Base-by-base conservation (phyloP, 92 coral and sea anemone genomes). In the Porites cylindrica region DNA sequence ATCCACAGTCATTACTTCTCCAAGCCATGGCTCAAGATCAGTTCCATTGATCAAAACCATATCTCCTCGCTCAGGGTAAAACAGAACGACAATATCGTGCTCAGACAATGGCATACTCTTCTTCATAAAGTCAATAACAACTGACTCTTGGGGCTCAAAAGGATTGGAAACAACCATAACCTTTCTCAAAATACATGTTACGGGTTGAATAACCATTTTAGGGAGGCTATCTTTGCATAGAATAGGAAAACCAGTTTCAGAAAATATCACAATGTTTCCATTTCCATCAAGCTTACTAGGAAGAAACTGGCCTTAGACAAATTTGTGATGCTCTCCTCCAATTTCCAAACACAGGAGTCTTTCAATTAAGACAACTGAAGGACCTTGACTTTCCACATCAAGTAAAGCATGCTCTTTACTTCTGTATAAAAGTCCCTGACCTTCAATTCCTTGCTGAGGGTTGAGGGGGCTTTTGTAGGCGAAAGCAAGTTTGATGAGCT, bases 321-420 rank as follows among this genome's bases (percentile, higher is more conserved):
- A 54, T 85, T 77, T 85, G 60, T 85, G 83, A 69, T 66, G 54
- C 61, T 66, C 77, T 2, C 77, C 83, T 26, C 21, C 70, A 64
- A 85, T 66, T 43, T 66, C 29, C 16, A 85, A 52, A 85, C 78
- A 85, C n/a, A 85, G 78, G 69, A 85, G 78, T 52, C 89, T 85
- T 18, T 62, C 80, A 2, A 85, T 51, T 26, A 77, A 23, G 69
- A 77, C 89, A 38, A 76, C 83, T 2, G 61, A 43, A 17, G 79
- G 77, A 8, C 3, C 81, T 38, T 75, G 12, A 24, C 38, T 72
- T 64, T 66, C 68, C 71, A 66, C 13, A n/a, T 77, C 77, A 54
- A 85, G 10, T 4, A 85, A 51, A 1, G 29, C 69, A 51, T 68
- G 59, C 59, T 85, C 84, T 21, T 78, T 58, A 19, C 52, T 53